Conservation (phyloP, 1,140 invertebrate genomes). For the Periplaneta americana region DNA sequence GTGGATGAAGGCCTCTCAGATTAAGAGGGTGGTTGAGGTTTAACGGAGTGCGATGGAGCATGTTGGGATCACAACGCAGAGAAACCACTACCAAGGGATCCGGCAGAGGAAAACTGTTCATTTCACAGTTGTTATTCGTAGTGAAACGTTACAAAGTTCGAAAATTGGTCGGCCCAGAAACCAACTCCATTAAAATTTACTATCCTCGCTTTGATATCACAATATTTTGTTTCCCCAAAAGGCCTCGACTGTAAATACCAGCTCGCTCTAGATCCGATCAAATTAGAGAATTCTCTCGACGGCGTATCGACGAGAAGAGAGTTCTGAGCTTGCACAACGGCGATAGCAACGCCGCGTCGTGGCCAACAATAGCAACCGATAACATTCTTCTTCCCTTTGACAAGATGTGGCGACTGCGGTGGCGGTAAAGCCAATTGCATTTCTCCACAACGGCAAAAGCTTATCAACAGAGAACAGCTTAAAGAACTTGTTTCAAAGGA, state of each 20-base stretch:
- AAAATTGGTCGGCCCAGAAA: neutral
- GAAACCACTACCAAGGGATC: neutral
- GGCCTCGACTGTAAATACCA: neutral
- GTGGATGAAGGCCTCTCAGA: neutral
- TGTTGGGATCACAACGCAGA: neutral
- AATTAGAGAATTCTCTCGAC: neutral
- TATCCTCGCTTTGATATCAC: neutral
- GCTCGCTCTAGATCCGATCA: neutral
- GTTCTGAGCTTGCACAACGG: neutral
- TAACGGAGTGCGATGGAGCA: neutral
- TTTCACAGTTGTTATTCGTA: neutral
- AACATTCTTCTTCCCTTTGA: neutral
- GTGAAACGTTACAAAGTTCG: neutral
- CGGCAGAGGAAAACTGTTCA: neutral
- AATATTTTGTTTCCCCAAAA: neutral
- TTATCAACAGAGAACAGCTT: neutral
- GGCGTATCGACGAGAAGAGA: neutral
- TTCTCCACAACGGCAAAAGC: neutral
- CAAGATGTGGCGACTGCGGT: neutral
- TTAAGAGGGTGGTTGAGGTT: neutral
- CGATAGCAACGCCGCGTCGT: neutral
- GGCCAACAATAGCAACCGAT: neutral
- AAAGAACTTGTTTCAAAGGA: neutral
- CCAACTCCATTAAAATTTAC: neutral
- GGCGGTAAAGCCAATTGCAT: too few relatives aligned